phyloP scores from a whole-genome alignment of 2,113 vertebrate genomes.

The Oncorhynchus clarkii region DNA sequence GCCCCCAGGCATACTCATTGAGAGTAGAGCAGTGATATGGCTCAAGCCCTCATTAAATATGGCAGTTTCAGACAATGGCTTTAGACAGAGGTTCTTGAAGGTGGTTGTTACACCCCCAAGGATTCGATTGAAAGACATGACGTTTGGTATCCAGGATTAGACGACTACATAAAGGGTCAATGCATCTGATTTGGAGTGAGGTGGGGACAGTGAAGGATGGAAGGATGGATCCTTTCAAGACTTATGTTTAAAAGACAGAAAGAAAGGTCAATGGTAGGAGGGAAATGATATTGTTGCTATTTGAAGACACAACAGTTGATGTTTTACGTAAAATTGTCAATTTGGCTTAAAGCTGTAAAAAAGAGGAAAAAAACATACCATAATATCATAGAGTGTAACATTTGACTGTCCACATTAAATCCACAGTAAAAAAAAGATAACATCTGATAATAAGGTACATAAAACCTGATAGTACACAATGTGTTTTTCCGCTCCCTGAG shows the following conservation, averaged over 20 bases:
- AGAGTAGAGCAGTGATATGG: background rate
- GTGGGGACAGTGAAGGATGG: background rate
- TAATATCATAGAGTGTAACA: too few relatives aligned
- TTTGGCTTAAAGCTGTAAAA: too few relatives aligned
- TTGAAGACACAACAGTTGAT: too few relatives aligned
- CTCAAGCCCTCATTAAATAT: constrained; percentile 6
- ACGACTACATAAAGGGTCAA: background rate
- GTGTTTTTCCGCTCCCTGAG: constrained; percentile 1
- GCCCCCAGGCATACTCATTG: constrained; percentile 34
- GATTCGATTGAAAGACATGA: background rate
- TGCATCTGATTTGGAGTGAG: background rate
- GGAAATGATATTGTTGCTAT: too few relatives aligned
- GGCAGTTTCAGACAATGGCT: background rate
- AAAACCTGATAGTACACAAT: background rate
- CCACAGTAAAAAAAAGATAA: background rate
- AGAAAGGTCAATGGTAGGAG: background rate
- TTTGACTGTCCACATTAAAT: too few relatives aligned
- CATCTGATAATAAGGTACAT: too few relatives aligned
- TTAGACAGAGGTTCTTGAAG: background rate
- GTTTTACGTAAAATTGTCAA: too few relatives aligned
- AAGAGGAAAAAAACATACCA: too few relatives aligned
- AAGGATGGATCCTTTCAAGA: background rate
- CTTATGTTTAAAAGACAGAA: background rate
- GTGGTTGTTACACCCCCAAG: background rate
- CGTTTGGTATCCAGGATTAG: constrained; percentile 1